Conservation (phyloP, 1,140 invertebrate species). For the Colletes latitarsis region DNA sequence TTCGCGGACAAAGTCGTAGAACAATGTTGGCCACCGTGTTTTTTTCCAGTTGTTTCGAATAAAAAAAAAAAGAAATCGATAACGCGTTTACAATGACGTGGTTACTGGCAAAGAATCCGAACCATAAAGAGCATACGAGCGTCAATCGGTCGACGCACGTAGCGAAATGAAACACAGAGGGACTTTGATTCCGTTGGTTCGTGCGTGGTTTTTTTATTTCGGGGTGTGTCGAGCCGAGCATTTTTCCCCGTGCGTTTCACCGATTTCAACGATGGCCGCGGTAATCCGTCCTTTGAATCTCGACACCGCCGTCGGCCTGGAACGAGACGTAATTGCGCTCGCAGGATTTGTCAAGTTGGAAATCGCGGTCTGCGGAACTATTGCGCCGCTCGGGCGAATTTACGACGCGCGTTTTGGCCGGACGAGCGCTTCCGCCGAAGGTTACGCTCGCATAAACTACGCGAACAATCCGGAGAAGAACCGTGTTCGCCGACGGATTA, state of each 20-base stretch:
- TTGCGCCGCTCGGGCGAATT: constrained; percentile 1
- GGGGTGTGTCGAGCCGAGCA: background rate
- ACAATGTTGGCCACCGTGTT: too few relatives aligned
- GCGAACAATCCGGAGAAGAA: background rate
- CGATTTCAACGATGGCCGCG: constrained; percentile 1
- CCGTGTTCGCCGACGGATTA: constrained; percentile 12
- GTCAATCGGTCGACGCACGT: background rate
- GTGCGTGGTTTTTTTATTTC: constrained; percentile 26
- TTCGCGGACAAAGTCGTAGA: too few relatives aligned
- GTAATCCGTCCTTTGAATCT: constrained; percentile 36
- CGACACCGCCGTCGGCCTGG: background rate
- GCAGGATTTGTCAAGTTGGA: constrained; percentile 31
- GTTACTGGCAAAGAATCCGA: background rate
- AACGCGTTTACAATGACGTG: background rate
- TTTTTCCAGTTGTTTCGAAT: too few relatives aligned
- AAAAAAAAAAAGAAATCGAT: background rate
- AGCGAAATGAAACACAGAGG: background rate
- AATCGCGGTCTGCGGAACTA: background rate
- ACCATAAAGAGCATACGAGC: constrained; percentile 10
- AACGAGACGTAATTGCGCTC: constrained; percentile 28
- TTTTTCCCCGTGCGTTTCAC: background rate
- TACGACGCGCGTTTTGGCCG: background rate
- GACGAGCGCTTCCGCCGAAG: background rate
- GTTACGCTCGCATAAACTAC: background rate
- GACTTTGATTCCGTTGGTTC: too few relatives aligned